Evolutionary conservation across 2,888 invertebrate genomes (phyloP).

Genomic region (Biston betularia): DNA sequence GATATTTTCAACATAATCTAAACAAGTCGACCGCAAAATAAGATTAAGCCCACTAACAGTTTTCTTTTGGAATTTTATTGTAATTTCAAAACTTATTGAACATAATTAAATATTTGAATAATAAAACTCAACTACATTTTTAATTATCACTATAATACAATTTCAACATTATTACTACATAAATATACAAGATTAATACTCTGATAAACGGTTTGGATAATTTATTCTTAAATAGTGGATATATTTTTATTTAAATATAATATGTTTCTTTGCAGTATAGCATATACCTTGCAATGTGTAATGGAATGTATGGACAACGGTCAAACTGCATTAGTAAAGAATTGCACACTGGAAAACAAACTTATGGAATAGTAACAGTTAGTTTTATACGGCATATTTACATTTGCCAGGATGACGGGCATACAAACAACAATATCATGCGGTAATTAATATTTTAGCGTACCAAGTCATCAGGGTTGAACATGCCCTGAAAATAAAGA

Average conservation of each 20-base stretch:
- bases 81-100: background rate
- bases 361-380: constrained; percentile 52
- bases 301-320: constrained; percentile 65
- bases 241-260: constrained; percentile 22
- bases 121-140: constrained; percentile 58
- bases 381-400: constrained; percentile 68
- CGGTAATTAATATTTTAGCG: constrained; percentile 73
- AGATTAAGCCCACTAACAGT: constrained; percentile 1
- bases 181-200: constrained; percentile 72
- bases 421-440: constrained; percentile 71
- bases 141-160: constrained; percentile 54
- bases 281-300: constrained; percentile 28
- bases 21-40: background rate
- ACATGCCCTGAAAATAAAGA: constrained; percentile 91
- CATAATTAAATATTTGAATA: constrained; percentile 31
- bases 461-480: constrained; percentile 94
- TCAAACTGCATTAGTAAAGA: constrained; percentile 48
- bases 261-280: constrained; percentile 3
- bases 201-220: constrained; percentile 55
- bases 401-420: constrained; percentile 58
- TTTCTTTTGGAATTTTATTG: constrained; percentile 19
- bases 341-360: constrained; percentile 70
- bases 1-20: too few species aligned
- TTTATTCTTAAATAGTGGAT: constrained; percentile 43
- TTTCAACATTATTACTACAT: constrained; percentile 55